These are phyloP conservation scores for Megalops atlanticus DNA, from an alignment of 2,113 vertebrate species.

Conservation along the genomic window DNA sequence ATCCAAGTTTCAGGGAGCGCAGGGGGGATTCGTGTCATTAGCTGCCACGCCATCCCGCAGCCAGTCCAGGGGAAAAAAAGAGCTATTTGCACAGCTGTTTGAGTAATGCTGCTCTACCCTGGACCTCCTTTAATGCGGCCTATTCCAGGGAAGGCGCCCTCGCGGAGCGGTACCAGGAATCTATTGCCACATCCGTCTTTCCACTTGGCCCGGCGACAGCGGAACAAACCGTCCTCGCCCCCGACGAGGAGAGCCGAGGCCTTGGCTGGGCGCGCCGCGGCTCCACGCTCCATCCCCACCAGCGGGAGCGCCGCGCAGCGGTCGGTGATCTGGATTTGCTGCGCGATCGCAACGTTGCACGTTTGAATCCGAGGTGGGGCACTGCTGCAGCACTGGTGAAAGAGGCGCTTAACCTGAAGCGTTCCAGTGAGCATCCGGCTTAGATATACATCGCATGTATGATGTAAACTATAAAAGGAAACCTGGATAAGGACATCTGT, in stretches of 20 bases:
- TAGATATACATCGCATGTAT: too few species aligned
- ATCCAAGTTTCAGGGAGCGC: slow-evolving; percentile 44
- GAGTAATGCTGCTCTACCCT: slow-evolving; percentile 54
- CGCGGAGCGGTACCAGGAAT: slow-evolving; percentile 31
- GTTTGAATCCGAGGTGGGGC: neutral
- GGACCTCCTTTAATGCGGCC: slow-evolving; percentile 37
- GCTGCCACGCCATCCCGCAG: slow-evolving; percentile 46
- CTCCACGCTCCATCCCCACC: neutral
- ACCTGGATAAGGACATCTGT: too few species aligned
- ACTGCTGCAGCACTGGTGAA: neutral
- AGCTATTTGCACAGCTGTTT: slow-evolving; percentile 68
- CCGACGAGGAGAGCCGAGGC: neutral
- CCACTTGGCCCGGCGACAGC: slow-evolving; percentile 30
- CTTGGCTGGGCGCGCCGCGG: too few species aligned
- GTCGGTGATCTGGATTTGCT: neutral
- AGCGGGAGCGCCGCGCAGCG: neutral
- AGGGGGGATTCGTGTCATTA: slow-evolving; percentile 56
- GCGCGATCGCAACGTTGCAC: neutral
- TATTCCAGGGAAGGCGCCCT: slow-evolving; percentile 41
- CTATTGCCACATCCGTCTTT: slow-evolving; percentile 30
- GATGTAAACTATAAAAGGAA: too few species aligned
- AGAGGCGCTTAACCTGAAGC: neutral
- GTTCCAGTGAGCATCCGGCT: neutral
- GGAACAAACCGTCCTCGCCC: slow-evolving; percentile 23
- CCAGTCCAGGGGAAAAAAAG: slow-evolving; percentile 58